Conservation (phyloP, 2,113 vertebrate genomes). For the Rissa tridactyla region DNA sequence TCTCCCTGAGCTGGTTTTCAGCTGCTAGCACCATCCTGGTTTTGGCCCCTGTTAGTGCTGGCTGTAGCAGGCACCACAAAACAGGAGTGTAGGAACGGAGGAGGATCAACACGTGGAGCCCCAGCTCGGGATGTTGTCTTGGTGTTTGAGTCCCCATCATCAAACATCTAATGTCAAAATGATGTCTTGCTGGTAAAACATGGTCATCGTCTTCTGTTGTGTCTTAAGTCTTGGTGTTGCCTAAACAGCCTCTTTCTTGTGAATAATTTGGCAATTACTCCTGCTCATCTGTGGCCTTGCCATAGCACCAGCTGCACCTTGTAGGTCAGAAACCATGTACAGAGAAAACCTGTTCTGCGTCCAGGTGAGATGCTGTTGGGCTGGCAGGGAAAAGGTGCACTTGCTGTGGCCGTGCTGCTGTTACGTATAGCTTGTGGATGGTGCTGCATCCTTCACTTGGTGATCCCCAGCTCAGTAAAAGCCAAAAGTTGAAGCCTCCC, state of each 20-base stretch:
- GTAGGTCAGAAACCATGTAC: background rate
- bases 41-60: background rate
- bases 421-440: fast-evolving
- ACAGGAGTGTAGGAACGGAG: background rate
- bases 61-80: background rate
- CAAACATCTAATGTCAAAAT: background rate
- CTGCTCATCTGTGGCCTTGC: background rate
- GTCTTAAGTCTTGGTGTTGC: background rate
- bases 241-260: background rate
- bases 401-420: background rate
- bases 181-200: background rate
- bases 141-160: background rate
- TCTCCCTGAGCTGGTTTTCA: background rate
- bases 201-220: fast-evolving
- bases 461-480: background rate
- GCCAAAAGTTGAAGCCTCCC: background rate
- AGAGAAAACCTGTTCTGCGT: background rate
- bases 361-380: background rate
- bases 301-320: background rate
- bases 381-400: background rate
- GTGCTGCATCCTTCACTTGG: background rate
- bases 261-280: background rate
- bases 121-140: background rate
- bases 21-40: background rate
- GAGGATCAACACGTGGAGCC: background rate